These are phyloP conservation scores for Sarcophaga bullata DNA, from an alignment of 1,140 invertebrate genomes.

Conservation along the genomic window DNA sequence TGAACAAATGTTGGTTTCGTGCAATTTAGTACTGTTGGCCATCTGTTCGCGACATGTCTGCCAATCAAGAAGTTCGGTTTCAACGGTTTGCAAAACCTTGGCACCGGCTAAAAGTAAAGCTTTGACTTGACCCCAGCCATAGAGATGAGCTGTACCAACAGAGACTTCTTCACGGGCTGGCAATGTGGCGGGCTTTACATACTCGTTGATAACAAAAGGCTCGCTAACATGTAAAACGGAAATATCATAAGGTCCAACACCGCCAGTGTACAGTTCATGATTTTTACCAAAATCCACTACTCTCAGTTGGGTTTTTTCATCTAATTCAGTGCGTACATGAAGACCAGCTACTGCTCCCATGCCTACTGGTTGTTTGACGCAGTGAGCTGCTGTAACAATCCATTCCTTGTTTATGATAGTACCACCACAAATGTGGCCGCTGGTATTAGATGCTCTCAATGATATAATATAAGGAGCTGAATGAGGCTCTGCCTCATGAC, in stretches of 20 bases:
- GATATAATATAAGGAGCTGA: conserved; percentile 51
- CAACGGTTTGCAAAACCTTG: conserved; percentile 61
- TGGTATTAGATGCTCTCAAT: not conserved
- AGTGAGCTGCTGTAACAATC: conserved; percentile 57
- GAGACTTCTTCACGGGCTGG: conserved; percentile 60
- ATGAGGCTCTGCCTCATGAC: conserved; percentile 49
- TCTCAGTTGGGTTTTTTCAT: conserved; percentile 46
- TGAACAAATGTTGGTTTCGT: conserved; percentile 69
- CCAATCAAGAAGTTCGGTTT: conserved; percentile 58
- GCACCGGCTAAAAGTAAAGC: conserved; percentile 46
- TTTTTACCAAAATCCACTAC: conserved; percentile 45
- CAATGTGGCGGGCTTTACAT: conserved; percentile 58
- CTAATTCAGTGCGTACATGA: conserved; percentile 61
- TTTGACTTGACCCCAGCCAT: conserved; percentile 67
- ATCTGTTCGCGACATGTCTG: conserved; percentile 28
- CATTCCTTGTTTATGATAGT: not conserved
- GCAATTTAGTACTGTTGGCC: conserved; percentile 27
- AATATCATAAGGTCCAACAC: conserved; percentile 71
- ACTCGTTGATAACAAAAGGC: conserved; percentile 66
- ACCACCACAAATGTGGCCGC: conserved; percentile 51
- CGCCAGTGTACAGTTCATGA: conserved; percentile 67
- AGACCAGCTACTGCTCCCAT: conserved; percentile 45
- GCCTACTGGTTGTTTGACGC: conserved; percentile 14
- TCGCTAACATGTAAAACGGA: conserved; percentile 67
- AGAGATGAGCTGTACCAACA: conserved; percentile 54